These are phyloP conservation scores for Drosophila glabriapex DNA, from an alignment of 2,888 invertebrate species.

Conservation along the genomic window DNA sequence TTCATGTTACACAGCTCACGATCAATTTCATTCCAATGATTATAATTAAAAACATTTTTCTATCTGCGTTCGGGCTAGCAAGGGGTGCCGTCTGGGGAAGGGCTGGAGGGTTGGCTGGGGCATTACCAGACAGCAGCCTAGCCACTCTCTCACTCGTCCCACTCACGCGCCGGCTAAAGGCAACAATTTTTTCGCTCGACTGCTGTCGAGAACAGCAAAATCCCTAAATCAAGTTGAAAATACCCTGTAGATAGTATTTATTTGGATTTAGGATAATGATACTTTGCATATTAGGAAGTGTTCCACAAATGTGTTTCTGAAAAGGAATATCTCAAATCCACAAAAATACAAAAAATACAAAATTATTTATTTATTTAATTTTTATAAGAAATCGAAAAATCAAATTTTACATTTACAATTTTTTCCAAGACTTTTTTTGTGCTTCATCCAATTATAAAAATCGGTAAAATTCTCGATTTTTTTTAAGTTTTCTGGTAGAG, in stretches of 20 bases:
- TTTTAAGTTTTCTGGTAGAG: not conserved
- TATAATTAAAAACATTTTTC: constrained; percentile 73
- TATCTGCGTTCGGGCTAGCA: constrained; percentile 10
- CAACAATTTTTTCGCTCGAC: constrained; percentile 59
- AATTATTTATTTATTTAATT: not conserved
- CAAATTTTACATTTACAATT: not conserved
- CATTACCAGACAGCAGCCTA: constrained; percentile 29
- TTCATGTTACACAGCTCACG: constrained; percentile 71
- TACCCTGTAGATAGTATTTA: constrained; percentile 21
- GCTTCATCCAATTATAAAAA: not conserved
- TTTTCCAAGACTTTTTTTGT: not conserved
- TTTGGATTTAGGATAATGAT: not conserved
- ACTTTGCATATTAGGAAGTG: not conserved
- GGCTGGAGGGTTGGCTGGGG: not conserved
- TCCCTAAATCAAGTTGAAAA: not conserved
- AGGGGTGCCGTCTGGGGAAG: too few species aligned
- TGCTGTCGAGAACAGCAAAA: constrained; percentile 48
- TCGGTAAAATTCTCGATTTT: not conserved
- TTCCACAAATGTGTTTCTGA: not conserved
- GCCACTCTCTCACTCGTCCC: constrained; percentile 28
- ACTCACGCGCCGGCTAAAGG: constrained; percentile 55
- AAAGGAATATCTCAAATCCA: not conserved
- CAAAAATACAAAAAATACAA: not conserved
- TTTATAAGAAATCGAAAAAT: not conserved
- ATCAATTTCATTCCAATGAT: constrained; percentile 77